Percentiles rank a stretch among this genome's conserved stretches.
phyloP scores from a whole-genome alignment of 1,140 invertebrate genomes.

The Hycleus phaleratus region DNA sequence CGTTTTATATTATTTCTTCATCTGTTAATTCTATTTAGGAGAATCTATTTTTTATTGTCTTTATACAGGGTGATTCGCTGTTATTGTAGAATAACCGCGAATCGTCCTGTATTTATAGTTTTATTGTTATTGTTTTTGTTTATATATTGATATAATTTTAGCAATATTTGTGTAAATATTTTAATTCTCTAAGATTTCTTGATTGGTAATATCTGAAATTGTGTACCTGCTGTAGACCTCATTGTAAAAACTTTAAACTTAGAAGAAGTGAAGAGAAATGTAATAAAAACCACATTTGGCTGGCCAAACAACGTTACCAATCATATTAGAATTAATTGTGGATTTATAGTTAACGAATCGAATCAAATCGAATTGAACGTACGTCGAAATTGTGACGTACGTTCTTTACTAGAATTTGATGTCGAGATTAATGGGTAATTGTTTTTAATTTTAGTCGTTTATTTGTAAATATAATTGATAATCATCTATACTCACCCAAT shows the following conservation, averaged over 20 bases:
- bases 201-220: conserved; percentile 19
- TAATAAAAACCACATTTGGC: conserved; percentile 15
- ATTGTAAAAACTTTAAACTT: neutral
- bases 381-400: no score
- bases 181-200: neutral
- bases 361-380: neutral
- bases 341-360: conserved; percentile 3
- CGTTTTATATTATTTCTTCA: conserved; percentile 1
- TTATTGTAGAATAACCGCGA: neutral
- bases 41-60: no score
- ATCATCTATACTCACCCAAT: conserved; percentile 24
- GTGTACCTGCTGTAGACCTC: conserved; percentile 25
- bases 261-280: no score
- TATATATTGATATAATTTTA: neutral
- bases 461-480: conserved; percentile 28
- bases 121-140: neutral
- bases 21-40: neutral
- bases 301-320: conserved; percentile 23
- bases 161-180: neutral
- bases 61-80: neutral
- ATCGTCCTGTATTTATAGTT: neutral
- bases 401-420: no score
- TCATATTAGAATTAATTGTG: conserved; percentile 16
- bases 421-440: neutral
- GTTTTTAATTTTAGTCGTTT: conserved; percentile 3